Evolutionary conservation across 2,113 vertebrate species (phyloP).

Genomic region (Garra rufa): DNA sequence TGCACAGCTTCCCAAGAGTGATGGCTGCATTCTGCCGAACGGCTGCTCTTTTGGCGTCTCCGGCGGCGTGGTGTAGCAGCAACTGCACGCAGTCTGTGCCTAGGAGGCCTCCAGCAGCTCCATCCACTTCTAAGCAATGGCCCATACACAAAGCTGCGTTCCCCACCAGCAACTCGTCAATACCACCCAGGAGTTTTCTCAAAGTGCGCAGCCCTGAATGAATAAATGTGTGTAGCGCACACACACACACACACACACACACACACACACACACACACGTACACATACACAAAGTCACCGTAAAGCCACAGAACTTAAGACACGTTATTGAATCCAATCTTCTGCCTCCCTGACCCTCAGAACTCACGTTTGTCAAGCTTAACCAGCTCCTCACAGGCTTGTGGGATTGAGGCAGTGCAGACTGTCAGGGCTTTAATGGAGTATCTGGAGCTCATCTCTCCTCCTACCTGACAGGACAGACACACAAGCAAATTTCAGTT

Average conservation of each 20-base stretch:
- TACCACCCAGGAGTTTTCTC: conserved; percentile 72
- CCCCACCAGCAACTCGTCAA: conserved; percentile 78
- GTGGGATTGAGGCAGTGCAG: conserved; percentile 76
- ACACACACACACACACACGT: too few species aligned
- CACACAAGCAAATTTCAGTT: conserved; percentile 26
- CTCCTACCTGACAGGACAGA: conserved; percentile 72
- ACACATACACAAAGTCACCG: conserved; percentile 36
- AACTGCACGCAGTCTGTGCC: conserved; percentile 77
- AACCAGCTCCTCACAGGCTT: conserved; percentile 80
- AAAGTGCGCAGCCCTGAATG: conserved; percentile 78
- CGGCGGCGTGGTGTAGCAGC: conserved; percentile 76
- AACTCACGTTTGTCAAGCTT: conserved; percentile 86
- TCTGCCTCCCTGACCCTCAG: conserved; percentile 61
- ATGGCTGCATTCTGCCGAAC: conserved; percentile 86
- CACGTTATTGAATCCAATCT: neutral
- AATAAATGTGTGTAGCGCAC: conserved; percentile 9
- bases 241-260: conserved; percentile 29
- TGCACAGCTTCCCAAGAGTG: conserved; percentile 87
- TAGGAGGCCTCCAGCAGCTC: conserved; percentile 74
- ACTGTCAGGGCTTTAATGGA: conserved; percentile 80
- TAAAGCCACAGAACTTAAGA: conserved; percentile 22
- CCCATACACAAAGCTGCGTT: conserved; percentile 88
- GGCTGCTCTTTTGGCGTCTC: conserved; percentile 55
- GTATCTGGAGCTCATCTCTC: conserved; percentile 74
- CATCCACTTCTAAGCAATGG: conserved; percentile 82